phyloP scores from a whole-genome alignment of 2,113 vertebrate species.

The Notechis scutatus region DNA sequence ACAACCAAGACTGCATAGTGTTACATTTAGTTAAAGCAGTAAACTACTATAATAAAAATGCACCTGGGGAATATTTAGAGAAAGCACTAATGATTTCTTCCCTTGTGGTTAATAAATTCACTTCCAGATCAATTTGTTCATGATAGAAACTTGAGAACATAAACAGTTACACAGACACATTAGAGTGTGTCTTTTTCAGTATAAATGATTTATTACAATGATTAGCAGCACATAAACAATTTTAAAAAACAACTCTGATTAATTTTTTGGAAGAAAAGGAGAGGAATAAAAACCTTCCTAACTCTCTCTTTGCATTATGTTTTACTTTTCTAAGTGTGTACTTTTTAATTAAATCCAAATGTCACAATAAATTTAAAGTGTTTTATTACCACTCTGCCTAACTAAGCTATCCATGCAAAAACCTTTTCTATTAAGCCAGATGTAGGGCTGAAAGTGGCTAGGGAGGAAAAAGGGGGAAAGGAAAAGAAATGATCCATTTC shows the following conservation, averaged over 20 bases:
- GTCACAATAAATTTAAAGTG: constrained; percentile 82
- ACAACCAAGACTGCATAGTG: constrained; percentile 62
- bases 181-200: constrained; percentile 79
- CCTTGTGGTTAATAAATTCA: constrained; percentile 84
- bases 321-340: constrained; percentile 81
- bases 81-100: constrained; percentile 83
- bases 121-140: constrained; percentile 84
- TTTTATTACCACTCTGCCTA: constrained; percentile 75
- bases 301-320: constrained; percentile 74
- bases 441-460: constrained; percentile 44
- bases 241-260: constrained; percentile 84
- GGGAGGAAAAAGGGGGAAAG: constrained; percentile 19
- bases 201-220: constrained; percentile 87
- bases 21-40: constrained; percentile 78
- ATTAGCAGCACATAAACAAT: constrained; percentile 86
- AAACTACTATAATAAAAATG: constrained; percentile 77
- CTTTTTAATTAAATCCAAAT: constrained; percentile 87
- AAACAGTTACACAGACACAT: constrained; percentile 77
- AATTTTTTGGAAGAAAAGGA: constrained; percentile 79
- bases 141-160: constrained; percentile 80
- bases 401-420: constrained; percentile 72
- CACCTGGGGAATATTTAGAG: constrained; percentile 81
- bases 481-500: constrained; percentile 53
- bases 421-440: constrained; percentile 64
- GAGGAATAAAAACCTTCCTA: constrained; percentile 69